A percentile compares a stretch with the other conserved stretches of the same genome.
Evolutionary conservation across 2,113 vertebrate species (phyloP).

Genomic region (Sturnira hondurensis): DNA sequence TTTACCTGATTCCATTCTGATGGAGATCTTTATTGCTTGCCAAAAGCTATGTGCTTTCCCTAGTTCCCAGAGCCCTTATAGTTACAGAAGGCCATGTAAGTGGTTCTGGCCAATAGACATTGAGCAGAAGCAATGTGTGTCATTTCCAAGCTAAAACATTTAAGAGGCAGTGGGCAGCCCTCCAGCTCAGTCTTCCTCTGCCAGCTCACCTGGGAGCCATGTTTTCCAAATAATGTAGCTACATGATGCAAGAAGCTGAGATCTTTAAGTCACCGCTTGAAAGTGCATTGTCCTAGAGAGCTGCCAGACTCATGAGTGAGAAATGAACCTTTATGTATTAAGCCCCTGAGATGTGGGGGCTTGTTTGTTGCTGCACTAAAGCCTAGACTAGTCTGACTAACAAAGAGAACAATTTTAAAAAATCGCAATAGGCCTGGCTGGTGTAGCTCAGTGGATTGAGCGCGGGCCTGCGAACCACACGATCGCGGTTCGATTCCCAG

Average conservation of each 20-base stretch:
- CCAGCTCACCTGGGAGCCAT: neutral
- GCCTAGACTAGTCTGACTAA: neutral
- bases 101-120: neutral
- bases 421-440: neutral
- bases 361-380: neutral
- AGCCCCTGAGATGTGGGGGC: neutral
- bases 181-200: neutral
- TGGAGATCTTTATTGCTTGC: neutral
- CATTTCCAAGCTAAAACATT: neutral
- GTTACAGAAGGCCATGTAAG: neutral
- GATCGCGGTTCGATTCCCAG: no score
- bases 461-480: no score
- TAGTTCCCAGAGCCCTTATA: neutral
- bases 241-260: neutral
- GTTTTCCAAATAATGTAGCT: neutral
- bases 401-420: conserved; percentile 11
- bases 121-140: neutral
- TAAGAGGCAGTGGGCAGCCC: neutral
- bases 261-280: neutral
- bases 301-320: neutral
- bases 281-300: neutral
- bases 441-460: no score
- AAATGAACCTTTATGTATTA: neutral
- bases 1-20: neutral
- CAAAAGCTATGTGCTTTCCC: neutral